Base-by-base conservation (phyloP, 2,797 vertebrate genomes). In the Coregonus sp. region DNA sequence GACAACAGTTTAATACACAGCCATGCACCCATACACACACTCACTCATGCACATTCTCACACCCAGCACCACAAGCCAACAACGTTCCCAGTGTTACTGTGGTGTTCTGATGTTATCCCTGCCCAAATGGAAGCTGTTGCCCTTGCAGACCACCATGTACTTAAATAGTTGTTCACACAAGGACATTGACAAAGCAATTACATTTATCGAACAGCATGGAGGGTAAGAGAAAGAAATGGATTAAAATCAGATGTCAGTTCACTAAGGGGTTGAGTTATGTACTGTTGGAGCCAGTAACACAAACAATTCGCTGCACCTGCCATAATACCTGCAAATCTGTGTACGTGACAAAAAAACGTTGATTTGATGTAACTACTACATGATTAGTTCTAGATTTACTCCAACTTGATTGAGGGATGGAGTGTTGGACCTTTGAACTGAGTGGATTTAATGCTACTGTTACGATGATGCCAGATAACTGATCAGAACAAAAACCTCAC, bases 1-100 rank as follows among this genome's bases (percentile, higher is more conserved):
- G 85, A 91, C 89, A 91, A 87, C 86, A 84, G 86, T 91, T 91
- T 87, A 91, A 93, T 88, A 89, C 86, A 86, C 14, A 29, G 83
- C 40, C 40, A 47, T 9, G 40, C 40, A 47, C 40, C 40, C 40
- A 11, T 47, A 11, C 40, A 47, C 9, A 47, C 40, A 47, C 40
- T 47, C 40, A 47, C 9, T 47, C 40, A 47, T 12, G 40, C 78
- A 81, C 86, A 86, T 75, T 37, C 81, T 72, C 84, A 9, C 40
- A 47, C 40, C 40, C 40, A 47, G 40, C 40, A 47, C 40, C 9
- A 1, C 40, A 47, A 47, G 40, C 40, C 40, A 47, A 47, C 40
- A 47, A 47, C 40, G n/a, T 83, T 29, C 50, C 71, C 37, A 4
- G 0, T 85, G 84, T 82, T 84, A 80, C 33, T 0, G 54, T 31